Conservation (phyloP, 1,140 invertebrate species). For the Drosophila lowei region DNA sequence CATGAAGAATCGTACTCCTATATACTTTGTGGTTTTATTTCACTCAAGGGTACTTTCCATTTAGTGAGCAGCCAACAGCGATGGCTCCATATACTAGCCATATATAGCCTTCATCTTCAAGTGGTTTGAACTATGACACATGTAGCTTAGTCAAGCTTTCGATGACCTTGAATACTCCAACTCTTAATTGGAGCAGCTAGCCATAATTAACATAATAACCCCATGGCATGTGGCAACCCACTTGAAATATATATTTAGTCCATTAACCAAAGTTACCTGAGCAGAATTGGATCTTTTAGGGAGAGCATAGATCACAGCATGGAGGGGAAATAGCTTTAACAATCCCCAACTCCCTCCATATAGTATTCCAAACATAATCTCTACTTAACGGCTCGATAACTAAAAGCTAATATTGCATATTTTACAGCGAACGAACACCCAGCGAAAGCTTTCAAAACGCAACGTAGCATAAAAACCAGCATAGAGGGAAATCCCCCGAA, state of each 20-base stretch:
- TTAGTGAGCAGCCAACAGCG: neutral
- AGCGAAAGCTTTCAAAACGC: slow-evolving; percentile 42
- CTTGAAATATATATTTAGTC: neutral
- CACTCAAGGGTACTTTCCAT: neutral
- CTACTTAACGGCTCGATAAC: neutral
- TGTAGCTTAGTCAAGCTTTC: slow-evolving; percentile 5
- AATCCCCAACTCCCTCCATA: too few species aligned
- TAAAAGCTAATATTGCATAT: slow-evolving; percentile 58
- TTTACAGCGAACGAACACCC: slow-evolving; percentile 48
- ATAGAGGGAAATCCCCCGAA: slow-evolving; percentile 36
- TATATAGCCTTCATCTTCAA: slow-evolving; percentile 13
- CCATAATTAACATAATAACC: slow-evolving; percentile 6
- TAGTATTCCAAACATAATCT: neutral
- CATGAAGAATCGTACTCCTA: slow-evolving; percentile 17
- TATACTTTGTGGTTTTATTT: slow-evolving; percentile 48
- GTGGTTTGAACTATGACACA: slow-evolving; percentile 4
- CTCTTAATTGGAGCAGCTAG: slow-evolving; percentile 17
- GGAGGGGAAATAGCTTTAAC: neutral
- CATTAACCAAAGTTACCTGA: neutral
- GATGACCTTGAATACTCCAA: slow-evolving; percentile 48
- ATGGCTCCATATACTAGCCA: neutral
- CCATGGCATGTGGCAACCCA: too few species aligned
- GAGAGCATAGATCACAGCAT: too few species aligned
- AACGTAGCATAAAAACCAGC: slow-evolving; percentile 65
- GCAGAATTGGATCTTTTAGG: neutral